These are phyloP conservation scores for Subacronicta megacephala DNA, from an alignment of 2,888 invertebrate species.

Conservation along the genomic window DNA sequence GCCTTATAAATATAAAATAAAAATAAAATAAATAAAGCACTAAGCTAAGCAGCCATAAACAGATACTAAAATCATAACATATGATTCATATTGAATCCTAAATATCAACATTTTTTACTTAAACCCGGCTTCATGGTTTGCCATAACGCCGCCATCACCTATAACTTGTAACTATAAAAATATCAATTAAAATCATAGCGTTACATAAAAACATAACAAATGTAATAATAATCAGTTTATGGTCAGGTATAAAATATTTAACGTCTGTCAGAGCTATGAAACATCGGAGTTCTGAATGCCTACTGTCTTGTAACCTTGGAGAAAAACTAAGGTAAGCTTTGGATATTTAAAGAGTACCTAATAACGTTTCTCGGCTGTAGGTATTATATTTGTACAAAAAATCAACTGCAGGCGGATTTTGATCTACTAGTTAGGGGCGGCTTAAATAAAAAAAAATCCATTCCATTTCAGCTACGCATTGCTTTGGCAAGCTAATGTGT, in stretches of 20 bases:
- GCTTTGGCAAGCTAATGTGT: too few relatives aligned
- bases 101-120: conserved; percentile 1
- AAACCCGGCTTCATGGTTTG: conserved; percentile 5
- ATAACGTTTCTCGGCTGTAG: conserved; percentile 28
- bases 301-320: conserved; percentile 37
- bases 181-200: conserved; percentile 38
- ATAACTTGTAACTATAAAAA: conserved; percentile 41
- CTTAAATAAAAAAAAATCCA: too few relatives aligned
- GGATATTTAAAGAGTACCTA: conserved; percentile 48
- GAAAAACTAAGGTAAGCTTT: conserved; percentile 38
- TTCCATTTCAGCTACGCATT: too few relatives aligned
- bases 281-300: conserved; percentile 40
- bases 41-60: too few relatives aligned
- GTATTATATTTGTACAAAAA: too few relatives aligned
- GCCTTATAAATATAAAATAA: too few relatives aligned
- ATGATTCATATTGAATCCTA: too few relatives aligned
- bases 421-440: too few relatives aligned
- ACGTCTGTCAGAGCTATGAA: conserved; percentile 45
- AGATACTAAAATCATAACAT: too few relatives aligned
- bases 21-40: too few relatives aligned
- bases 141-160: conserved; percentile 18
- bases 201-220: conserved; percentile 32
- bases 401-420: too few relatives aligned
- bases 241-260: conserved; percentile 59
- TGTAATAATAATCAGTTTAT: conserved; percentile 56